Evolutionary conservation across 2,113 vertebrate species (phyloP).

Genomic region (Axis porcinus): DNA sequence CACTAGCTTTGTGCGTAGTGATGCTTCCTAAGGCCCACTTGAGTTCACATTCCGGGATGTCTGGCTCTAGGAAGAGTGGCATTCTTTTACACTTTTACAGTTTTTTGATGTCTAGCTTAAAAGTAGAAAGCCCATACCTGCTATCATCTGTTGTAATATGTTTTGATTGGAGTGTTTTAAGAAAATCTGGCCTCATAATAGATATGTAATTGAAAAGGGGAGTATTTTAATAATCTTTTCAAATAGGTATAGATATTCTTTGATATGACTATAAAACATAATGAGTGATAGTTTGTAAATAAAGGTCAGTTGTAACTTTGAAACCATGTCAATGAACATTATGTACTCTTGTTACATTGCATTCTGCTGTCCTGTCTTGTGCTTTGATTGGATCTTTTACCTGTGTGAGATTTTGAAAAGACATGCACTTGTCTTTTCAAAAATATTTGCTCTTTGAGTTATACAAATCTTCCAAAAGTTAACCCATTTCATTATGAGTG

Average conservation of each 20-base stretch:
- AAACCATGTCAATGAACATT: background rate
- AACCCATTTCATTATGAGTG: background rate
- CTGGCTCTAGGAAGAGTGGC: background rate
- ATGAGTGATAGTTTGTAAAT: background rate
- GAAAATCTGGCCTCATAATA: background rate
- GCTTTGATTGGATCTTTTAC: background rate
- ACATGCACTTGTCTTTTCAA: background rate
- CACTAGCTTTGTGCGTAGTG: too few species aligned
- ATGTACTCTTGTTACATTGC: background rate
- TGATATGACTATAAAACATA: background rate
- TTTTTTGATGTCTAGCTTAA: background rate
- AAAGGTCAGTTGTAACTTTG: background rate
- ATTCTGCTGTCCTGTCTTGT: background rate
- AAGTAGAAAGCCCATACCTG: background rate
- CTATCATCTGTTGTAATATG: background rate
- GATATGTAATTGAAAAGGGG: background rate
- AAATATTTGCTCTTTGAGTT: slow-evolving; percentile 5
- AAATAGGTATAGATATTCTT: background rate
- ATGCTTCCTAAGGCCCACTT: too few species aligned
- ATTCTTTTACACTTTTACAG: background rate
- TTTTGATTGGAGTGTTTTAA: background rate
- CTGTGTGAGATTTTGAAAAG: background rate
- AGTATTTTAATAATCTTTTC: slow-evolving; percentile 33
- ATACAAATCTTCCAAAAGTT: background rate
- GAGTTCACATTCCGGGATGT: too few species aligned